Percentiles rank a stretch among this genome's conserved stretches.
phyloP scores from a whole-genome alignment of 2,888 invertebrate genomes.

The Sinodicranocentrus sp. region DNA sequence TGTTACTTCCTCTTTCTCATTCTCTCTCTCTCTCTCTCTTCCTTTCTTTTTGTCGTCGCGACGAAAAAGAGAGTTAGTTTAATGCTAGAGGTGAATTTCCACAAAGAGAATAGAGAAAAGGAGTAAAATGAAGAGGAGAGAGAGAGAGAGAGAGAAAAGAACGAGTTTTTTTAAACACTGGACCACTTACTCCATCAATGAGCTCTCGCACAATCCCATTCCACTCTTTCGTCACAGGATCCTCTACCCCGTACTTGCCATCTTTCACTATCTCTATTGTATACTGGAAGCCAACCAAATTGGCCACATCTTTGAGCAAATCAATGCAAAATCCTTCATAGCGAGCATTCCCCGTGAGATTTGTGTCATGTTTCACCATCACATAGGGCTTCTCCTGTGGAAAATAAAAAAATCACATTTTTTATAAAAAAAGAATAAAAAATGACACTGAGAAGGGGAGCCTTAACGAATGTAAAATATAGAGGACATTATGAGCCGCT shows the following conservation, averaged over 20 bases:
- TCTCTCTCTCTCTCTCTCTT: slow-evolving; percentile 26
- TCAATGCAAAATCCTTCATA: slow-evolving; percentile 96
- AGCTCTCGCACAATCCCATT: slow-evolving; percentile 93
- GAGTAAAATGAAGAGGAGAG: slow-evolving; percentile 22
- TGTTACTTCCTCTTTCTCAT: slow-evolving; percentile 57
- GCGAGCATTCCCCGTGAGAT: slow-evolving; percentile 90
- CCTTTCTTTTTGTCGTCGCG: slow-evolving; percentile 26
- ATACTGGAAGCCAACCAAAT: slow-evolving; percentile 93
- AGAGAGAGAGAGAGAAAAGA: slow-evolving; percentile 6
- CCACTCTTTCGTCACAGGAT: slow-evolving; percentile 93
- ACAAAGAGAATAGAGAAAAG: not conserved
- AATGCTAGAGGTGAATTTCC: slow-evolving; percentile 54
- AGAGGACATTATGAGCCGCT: slow-evolving; percentile 21
- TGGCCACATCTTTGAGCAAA: slow-evolving; percentile 89
- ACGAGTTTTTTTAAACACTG: slow-evolving; percentile 30
- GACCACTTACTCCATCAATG: slow-evolving; percentile 79
- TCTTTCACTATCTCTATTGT: slow-evolving; percentile 90
- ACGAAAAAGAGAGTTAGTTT: slow-evolving; percentile 19
- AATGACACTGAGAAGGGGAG: not conserved
- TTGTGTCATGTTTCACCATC: slow-evolving; percentile 91
- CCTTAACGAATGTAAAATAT: slow-evolving; percentile 13
- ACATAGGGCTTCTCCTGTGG: slow-evolving; percentile 94
- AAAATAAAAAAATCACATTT: too few species aligned
- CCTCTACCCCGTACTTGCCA: slow-evolving; percentile 92
- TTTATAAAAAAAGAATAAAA: not conserved